Base-by-base conservation (phyloP, 2,113 vertebrate genomes). In the Taxidea taxus region DNA sequence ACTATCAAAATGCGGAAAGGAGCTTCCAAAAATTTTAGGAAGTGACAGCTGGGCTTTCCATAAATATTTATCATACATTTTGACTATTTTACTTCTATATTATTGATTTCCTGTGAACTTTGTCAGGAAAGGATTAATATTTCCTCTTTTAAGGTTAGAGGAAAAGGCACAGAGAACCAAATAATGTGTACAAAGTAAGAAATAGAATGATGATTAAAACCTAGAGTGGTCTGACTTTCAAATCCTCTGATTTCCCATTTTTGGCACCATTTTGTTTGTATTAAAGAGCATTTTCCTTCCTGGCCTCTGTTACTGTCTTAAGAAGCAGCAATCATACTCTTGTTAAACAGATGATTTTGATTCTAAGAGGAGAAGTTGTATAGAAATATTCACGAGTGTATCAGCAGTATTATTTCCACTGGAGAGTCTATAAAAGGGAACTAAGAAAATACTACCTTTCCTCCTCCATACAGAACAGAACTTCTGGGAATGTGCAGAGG, bases 261-360 rank as follows among this genome's bases (percentile, higher is more conserved):
- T 58, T 91, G 51, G 47, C 44, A 66, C 27, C 3, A 2, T 78
- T 94, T 68, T 37, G 11, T 27, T 64, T 94, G 27, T 90, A 21
- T 14, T 44, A 56, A 90, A 87, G 56, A 77, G 16, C 21, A 34
- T 90, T 66, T 58, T n/a, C 37, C 44, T 72, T 64, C 58, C 8
- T 29, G 18, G 1, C 27, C 51, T 47, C 47, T 84, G 81, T 34
- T 42, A 47, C 42, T 39, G 7, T 70, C 64, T 94, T 34, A n/a
- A 9, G 93, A 96, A 84, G n/a, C 81, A 92, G 1, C 31, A 12
- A 9, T 77, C 72, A 37, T 37, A 42, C 20, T 56, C 31, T 39
- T 85, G 54, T 72, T 83, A 94, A 80, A 44, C 51, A 68, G n/a
- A 58, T 6, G 44, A 93, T 60, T 94, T 95, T 95, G 39, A 95